These are phyloP conservation scores for Fragum fragum DNA, from an alignment of 2,888 invertebrate genomes.

Conservation along the genomic window DNA sequence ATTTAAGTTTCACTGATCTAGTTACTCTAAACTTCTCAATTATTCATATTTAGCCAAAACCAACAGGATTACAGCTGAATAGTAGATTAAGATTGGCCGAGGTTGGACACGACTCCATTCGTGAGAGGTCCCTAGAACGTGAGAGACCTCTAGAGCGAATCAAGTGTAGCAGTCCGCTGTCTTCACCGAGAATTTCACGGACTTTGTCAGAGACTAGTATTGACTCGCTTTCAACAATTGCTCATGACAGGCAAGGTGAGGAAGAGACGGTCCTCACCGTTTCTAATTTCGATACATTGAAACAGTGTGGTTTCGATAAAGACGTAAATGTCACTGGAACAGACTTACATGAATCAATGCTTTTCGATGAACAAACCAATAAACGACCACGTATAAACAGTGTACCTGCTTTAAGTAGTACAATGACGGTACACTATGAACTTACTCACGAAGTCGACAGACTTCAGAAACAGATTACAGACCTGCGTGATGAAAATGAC, in stretches of 20 bases:
- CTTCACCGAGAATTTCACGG: conserved; percentile 50
- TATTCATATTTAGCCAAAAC: conserved; percentile 42
- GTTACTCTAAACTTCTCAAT: too few relatives aligned
- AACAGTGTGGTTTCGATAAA: conserved; percentile 33
- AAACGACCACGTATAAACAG: conserved; percentile 50
- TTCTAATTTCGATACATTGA: conserved; percentile 43
- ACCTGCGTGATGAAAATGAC: conserved; percentile 73
- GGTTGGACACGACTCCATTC: conserved; percentile 56
- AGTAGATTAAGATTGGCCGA: conserved; percentile 60
- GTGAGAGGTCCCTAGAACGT: conserved; percentile 60
- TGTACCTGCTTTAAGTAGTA: conserved; percentile 47
- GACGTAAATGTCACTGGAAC: conserved; percentile 5
- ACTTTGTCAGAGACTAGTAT: conserved; percentile 30
- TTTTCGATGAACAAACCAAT: conserved; percentile 34
- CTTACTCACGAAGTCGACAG: conserved; percentile 59
- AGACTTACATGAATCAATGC: conserved; percentile 27
- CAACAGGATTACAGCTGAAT: conserved; percentile 44
- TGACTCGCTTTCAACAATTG: conserved; percentile 30
- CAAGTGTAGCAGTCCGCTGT: conserved; percentile 41
- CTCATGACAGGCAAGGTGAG: conserved; percentile 33
- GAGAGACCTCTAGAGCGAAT: conserved; percentile 59
- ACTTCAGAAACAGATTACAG: conserved; percentile 64
- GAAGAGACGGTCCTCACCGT: conserved; percentile 18
- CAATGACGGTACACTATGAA: conserved; percentile 30
- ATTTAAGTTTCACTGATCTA: too few relatives aligned